Evolutionary conservation across 2,113 vertebrate species (phyloP).

Genomic region (Steatornis caripensis): DNA sequence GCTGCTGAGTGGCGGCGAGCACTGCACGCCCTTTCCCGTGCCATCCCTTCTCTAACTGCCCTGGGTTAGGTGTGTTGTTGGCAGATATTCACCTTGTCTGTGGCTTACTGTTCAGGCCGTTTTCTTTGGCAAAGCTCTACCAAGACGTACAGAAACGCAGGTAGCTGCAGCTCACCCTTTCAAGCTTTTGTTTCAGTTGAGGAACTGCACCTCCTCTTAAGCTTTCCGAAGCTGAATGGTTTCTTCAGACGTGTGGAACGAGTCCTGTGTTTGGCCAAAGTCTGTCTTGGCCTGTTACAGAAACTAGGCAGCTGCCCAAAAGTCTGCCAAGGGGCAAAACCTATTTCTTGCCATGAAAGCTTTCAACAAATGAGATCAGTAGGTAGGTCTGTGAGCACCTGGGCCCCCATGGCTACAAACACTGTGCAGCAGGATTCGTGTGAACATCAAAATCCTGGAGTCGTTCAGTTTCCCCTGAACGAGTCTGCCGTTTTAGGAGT

Average conservation of each 20-base stretch:
- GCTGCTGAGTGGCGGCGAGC: neutral
- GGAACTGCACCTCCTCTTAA: neutral
- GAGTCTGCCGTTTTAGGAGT: neutral
- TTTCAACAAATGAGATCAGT: neutral
- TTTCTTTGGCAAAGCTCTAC: neutral
- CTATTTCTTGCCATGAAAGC: neutral
- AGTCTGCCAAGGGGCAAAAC: neutral
- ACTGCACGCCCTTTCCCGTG: neutral
- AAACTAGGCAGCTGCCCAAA: slow-evolving; percentile 11
- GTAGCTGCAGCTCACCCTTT: neutral
- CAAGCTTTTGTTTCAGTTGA: neutral
- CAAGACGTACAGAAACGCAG: neutral
- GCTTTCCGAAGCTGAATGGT: accelerated
- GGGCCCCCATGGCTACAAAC: neutral
- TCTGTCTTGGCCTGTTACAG: neutral
- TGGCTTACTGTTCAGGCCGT: neutral
- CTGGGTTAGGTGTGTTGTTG: neutral
- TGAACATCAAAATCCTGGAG: neutral
- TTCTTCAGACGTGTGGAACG: neutral
- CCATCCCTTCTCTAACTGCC: neutral
- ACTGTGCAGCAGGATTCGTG: neutral
- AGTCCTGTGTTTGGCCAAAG: neutral
- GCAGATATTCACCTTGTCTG: neutral
- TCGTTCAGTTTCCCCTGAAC: neutral
- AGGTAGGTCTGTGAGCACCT: neutral